Evolutionary conservation across 2,888 invertebrate species (phyloP), one percentile per base, ranked within the genome.

Genomic region (Apocheima hispidaria): DNA sequence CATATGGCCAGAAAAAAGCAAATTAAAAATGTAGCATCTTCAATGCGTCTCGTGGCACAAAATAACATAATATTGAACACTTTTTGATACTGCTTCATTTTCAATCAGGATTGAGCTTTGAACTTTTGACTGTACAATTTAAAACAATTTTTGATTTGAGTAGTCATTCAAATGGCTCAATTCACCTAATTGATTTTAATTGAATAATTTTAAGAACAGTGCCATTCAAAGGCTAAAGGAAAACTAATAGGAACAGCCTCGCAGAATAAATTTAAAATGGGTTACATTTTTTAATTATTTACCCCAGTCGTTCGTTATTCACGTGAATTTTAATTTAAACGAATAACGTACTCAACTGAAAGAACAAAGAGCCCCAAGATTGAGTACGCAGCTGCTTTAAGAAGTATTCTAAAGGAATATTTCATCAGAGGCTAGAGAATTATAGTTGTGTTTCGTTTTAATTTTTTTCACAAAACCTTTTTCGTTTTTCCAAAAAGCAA

Each of bases 351-450:
- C 10, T 35, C 35, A 21, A 35, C 20, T 20, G 9, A 28, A 28
- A 20, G 26, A 38, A 51, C 52, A 52, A 52, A 41, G 14, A 23
- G 23, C 23, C 44, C 35, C 20, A 9, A 26, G 44, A 44, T 54
- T 44, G 23, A 53, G 23, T 43, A 30, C 33, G 16, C 26, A 36
- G 33, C 54, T 7, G 12, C 12, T 54, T 35, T 18, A 3, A 44
- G 44, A 44, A 48, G 40, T 53, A 9, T 40, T 48, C 36, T 26
- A 53, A 49, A 41, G 46, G 40, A 53, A 53, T 59, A 48, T 59
- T 59, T 53, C 18, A 59, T 46, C 33, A 54, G 18, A 54, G 18
- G 5, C 33, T 9, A 14, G 35, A 36, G 36, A 23, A 40, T 18
- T 6, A 28, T 38, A 2, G 26, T 28, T 28, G 26, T 51, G 38